phyloP scores from a whole-genome alignment of 2,797 vertebrate genomes.

The Echeneis naucrates region DNA sequence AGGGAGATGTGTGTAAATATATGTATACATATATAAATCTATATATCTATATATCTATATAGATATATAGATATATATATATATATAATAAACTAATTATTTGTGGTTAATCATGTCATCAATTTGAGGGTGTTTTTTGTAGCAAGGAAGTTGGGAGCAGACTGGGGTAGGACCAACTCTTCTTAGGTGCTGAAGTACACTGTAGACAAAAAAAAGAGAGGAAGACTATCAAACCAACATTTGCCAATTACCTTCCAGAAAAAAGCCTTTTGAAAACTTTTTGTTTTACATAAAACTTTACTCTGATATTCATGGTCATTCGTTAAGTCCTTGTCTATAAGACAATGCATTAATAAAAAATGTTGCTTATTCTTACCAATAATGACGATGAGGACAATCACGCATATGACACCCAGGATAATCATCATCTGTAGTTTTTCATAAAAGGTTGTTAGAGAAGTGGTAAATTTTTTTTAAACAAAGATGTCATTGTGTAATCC shows the following conservation, averaged over 20 bases:
- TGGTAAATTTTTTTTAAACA: neutral
- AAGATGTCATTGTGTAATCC: neutral
- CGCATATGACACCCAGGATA: conserved; percentile 89
- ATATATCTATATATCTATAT: conserved; percentile 48
- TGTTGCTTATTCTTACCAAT: conserved; percentile 80
- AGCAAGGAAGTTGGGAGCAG: conserved; percentile 78
- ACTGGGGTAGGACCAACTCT: conserved; percentile 82
- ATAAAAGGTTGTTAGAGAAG: conserved; percentile 44
- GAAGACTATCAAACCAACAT: neutral
- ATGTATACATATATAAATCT: conserved; percentile 38
- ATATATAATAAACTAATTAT: conserved; percentile 71
- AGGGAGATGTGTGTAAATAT: conserved; percentile 65
- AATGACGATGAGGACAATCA: conserved; percentile 89
- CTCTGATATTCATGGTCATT: neutral
- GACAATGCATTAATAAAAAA: neutral
- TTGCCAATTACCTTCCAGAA: neutral
- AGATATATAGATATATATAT: conserved; percentile 43
- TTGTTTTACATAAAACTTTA: neutral
- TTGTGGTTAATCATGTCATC: conserved; percentile 77
- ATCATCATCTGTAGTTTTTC: conserved; percentile 85
- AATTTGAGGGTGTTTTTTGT: conserved; percentile 77
- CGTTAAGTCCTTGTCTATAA: too few species aligned
- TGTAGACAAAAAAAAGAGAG: conserved; percentile 61
- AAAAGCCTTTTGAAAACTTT: neutral
- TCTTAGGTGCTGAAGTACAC: conserved; percentile 91